phyloP scores from a whole-genome alignment of 2,888 invertebrate genomes.

The Argyresthia goedartella region DNA sequence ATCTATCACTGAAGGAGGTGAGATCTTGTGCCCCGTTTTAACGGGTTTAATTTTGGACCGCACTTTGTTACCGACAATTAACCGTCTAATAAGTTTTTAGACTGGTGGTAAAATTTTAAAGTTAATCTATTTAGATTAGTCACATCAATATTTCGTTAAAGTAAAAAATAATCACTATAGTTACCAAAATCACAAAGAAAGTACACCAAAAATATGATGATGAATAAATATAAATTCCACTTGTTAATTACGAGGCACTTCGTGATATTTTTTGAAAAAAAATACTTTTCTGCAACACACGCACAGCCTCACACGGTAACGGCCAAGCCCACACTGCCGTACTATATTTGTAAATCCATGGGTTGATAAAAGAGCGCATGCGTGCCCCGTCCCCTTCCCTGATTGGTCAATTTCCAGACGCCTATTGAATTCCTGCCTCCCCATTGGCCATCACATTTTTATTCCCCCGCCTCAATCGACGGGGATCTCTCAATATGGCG shows the following conservation, averaged over 20 bases:
- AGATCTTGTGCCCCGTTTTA: not conserved
- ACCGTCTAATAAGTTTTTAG: not conserved
- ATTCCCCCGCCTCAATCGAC: slow-evolving; percentile 57
- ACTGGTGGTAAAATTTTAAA: not conserved
- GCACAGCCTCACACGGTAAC: slow-evolving; percentile 42
- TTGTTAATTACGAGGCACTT: slow-evolving; percentile 44
- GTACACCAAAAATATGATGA: slow-evolving; percentile 11
- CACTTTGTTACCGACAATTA: too few species aligned
- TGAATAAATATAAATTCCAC: slow-evolving; percentile 25
- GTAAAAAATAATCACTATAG: not conserved
- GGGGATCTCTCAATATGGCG: slow-evolving; percentile 65
- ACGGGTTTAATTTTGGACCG: too few species aligned
- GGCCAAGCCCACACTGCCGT: slow-evolving; percentile 66
- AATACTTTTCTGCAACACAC: slow-evolving; percentile 25
- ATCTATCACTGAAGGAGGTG: slow-evolving; percentile 10
- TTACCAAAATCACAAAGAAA: slow-evolving; percentile 8
- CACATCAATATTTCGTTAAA: not conserved
- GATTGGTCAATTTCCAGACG: slow-evolving; percentile 50
- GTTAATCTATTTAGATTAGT: not conserved
- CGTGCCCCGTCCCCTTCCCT: slow-evolving; percentile 30
- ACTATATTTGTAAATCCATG: slow-evolving; percentile 62
- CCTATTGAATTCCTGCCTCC: slow-evolving; percentile 33
- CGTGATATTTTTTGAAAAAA: slow-evolving; percentile 43
- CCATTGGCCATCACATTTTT: slow-evolving; percentile 40
- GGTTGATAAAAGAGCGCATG: slow-evolving; percentile 65